These are phyloP conservation scores for Mobula birostris DNA, from an alignment of 2,113 vertebrate genomes.

Conservation along the genomic window DNA sequence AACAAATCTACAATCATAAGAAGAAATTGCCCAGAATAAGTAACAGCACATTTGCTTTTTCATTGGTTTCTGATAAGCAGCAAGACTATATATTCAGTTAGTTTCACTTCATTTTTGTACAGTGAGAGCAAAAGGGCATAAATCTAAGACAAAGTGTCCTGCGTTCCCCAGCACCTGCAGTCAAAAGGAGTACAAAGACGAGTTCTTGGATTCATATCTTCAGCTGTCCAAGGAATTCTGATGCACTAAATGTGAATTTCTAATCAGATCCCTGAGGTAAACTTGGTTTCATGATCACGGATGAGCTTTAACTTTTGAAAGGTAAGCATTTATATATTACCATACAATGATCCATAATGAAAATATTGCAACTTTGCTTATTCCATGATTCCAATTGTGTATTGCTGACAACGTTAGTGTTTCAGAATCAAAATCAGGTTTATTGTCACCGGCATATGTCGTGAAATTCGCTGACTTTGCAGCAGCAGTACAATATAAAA, in stretches of 20 bases:
- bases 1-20: not conserved
- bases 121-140: too few species aligned
- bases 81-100: not conserved
- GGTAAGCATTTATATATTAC: not conserved
- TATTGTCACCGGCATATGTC: too few species aligned
- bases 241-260: not conserved
- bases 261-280: not conserved
- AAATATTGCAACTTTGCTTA: not conserved
- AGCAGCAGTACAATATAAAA: too few species aligned
- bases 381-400: not conserved
- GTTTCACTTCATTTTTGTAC: not conserved
- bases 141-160: not conserved
- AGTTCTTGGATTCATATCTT: not conserved
- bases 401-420: too few species aligned
- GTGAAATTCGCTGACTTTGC: too few species aligned
- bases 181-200: not conserved
- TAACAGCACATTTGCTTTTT: not conserved
- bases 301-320: not conserved
- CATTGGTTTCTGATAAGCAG: not conserved
- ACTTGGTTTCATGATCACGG: not conserved
- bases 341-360: not conserved
- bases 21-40: not conserved
- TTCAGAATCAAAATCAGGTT: too few species aligned
- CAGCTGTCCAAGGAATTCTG: not conserved
- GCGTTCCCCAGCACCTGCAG: not conserved